Conservation (phyloP, 2,113 vertebrate genomes). For the Calonectris borealis region DNA sequence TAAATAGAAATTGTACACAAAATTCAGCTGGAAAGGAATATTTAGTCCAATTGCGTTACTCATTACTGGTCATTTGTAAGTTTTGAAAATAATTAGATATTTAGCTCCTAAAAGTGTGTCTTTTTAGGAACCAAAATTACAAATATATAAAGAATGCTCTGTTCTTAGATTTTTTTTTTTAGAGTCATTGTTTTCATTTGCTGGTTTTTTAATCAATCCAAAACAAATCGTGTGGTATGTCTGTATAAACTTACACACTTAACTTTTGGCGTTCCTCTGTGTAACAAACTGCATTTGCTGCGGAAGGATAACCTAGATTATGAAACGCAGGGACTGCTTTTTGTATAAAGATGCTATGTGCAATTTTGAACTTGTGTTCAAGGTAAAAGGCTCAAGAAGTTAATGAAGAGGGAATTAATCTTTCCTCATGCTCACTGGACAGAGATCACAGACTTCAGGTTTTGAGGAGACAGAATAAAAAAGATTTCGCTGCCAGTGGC, state of each 20-base stretch:
- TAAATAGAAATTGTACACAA: neutral
- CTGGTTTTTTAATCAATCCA: conserved; percentile 10
- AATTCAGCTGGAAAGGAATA: neutral
- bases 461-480: conserved; percentile 11
- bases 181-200: neutral
- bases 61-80: neutral
- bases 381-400: neutral
- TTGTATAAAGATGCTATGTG: neutral
- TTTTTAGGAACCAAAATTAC: neutral
- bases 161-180: conserved; percentile 5
- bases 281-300: neutral
- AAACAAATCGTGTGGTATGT: conserved; percentile 3
- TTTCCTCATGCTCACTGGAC: neutral
- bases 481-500: neutral
- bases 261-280: neutral
- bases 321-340: neutral
- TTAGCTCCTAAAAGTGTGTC: neutral
- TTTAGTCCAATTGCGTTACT: neutral
- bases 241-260: conserved; percentile 7
- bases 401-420: conserved; percentile 3
- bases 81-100: neutral
- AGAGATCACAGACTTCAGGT: neutral
- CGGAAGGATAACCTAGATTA: neutral
- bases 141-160: neutral
- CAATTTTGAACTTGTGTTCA: neutral